These are phyloP conservation scores for Listronotus oregonensis DNA, from an alignment of 1,140 invertebrate species.

Conservation along the genomic window DNA sequence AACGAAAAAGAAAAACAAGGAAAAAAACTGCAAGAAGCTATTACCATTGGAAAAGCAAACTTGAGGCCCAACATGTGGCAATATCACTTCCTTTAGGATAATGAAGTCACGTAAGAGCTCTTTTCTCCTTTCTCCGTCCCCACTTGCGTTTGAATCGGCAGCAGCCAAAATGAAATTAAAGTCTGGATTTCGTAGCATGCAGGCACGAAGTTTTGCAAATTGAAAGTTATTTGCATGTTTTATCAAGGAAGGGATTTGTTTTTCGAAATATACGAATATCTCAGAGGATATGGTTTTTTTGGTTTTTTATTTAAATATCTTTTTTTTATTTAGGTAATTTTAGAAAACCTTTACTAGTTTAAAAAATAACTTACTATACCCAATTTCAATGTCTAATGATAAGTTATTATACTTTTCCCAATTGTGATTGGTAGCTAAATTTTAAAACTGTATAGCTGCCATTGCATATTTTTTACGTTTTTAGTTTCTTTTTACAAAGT, in stretches of 20 bases:
- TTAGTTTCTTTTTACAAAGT: too few relatives aligned
- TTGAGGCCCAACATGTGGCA: constrained; percentile 27
- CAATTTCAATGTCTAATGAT: too few relatives aligned
- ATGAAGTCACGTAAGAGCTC: constrained; percentile 33
- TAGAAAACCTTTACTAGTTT: too few relatives aligned
- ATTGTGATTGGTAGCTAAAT: too few relatives aligned
- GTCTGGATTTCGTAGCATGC: constrained; percentile 26
- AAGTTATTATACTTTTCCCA: too few relatives aligned
- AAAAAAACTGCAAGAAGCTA: constrained; percentile 20
- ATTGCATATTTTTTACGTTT: too few relatives aligned
- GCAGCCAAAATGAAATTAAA: constrained; percentile 36
- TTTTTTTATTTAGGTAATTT: too few relatives aligned
- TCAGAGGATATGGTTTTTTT: too few relatives aligned
- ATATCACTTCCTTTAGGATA: constrained; percentile 24
- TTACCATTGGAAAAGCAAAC: constrained; percentile 25
- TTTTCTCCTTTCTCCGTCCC: constrained; percentile 20
- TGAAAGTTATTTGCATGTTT: constrained; percentile 36
- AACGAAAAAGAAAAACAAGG: not conserved
- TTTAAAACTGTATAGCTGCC: too few relatives aligned
- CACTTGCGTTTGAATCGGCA: constrained; percentile 11
- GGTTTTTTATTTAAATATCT: too few relatives aligned
- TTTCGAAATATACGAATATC: not conserved
- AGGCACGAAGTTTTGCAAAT: constrained; percentile 28
- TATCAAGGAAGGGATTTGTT: constrained; percentile 6
- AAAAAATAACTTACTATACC: too few relatives aligned